Evolutionary conservation across 2,888 invertebrate genomes (phyloP).

Genomic region (Lepidonotus clava): DNA sequence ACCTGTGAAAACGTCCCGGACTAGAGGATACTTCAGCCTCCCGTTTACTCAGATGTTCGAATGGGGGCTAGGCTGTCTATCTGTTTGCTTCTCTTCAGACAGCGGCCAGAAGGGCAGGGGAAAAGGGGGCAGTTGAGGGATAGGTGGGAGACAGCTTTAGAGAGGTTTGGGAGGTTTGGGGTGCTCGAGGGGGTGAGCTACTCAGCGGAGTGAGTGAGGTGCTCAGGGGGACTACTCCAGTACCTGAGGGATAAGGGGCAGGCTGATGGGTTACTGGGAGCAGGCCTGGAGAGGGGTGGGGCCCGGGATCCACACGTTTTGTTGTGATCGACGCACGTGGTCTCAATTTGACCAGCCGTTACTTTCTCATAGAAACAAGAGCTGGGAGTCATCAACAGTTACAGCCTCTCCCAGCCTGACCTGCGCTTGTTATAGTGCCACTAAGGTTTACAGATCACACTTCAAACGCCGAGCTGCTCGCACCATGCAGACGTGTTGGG

Average conservation of each 20-base stretch:
- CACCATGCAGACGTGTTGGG: too few species aligned
- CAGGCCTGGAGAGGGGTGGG: neutral
- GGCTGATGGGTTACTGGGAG: neutral
- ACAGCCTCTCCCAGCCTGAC: neutral
- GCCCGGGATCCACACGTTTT: neutral
- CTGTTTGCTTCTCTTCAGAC: neutral
- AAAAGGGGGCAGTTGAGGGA: neutral
- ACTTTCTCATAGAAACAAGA: neutral
- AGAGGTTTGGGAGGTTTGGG: neutral
- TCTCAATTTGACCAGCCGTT: neutral
- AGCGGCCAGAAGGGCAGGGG: neutral
- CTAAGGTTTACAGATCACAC: neutral
- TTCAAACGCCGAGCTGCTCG: neutral
- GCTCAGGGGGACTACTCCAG: neutral
- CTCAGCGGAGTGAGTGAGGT: neutral
- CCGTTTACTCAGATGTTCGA: slow-evolving; percentile 15
- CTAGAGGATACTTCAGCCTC: neutral
- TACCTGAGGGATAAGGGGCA: neutral
- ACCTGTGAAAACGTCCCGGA: neutral
- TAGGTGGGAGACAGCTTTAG: neutral
- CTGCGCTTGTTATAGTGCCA: neutral
- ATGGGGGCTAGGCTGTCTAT: neutral
- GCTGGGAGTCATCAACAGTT: neutral
- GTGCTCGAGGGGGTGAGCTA: neutral
- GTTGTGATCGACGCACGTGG: neutral